Evolutionary conservation across 2,113 vertebrate genomes (phyloP), one percentile per base, ranked within the genome.

Genomic region (Notechis scutatus): DNA sequence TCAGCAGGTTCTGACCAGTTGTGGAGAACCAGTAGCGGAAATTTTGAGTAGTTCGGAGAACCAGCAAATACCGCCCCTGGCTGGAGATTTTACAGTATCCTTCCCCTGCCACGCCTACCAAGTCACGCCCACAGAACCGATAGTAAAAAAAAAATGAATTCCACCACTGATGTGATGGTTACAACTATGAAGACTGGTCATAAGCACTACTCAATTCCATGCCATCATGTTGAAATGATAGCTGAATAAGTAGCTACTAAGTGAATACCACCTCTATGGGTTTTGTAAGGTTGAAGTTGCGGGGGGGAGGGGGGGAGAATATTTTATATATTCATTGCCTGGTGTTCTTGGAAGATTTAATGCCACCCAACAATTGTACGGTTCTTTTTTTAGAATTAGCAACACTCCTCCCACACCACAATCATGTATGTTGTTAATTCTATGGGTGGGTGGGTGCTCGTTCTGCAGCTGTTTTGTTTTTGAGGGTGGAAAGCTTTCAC

Each of bases 291-390:
- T 29, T 14, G 47, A 39, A 15, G 18, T 24, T 24, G 34, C 0
- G 18, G 20, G 12, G 9, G 20, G 34, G 34, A 21, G 2, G 0
- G 12, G 2, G 47, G 1, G 8, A 9, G 1, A 50, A 23, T 6
- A 57, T 34, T 56, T 39, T 29, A 87, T 54, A 50, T 50, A 18
- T n/a, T 14, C 2, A 6, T 45, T 29, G 47, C 10, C 34, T 23
- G 34, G 21, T 42, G 34, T 34, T 89, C 88, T 39, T 59, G 88
- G 11, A 45, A 29, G 18, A 89, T 29, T 8, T 26, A 23, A 24
- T 2, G 55, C n/a, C 55, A 29, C 56, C 42, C 21, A 26, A 34
- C 55, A 59, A 61, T 29, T 26, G 39, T 59, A 52, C 4, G 20
- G 15, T 18, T 18, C 45, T 34, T 90, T 47, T 50, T 88, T 4